These are phyloP conservation scores for Hydrophis major DNA, from an alignment of 2,797 vertebrate species.

Conservation along the genomic window DNA sequence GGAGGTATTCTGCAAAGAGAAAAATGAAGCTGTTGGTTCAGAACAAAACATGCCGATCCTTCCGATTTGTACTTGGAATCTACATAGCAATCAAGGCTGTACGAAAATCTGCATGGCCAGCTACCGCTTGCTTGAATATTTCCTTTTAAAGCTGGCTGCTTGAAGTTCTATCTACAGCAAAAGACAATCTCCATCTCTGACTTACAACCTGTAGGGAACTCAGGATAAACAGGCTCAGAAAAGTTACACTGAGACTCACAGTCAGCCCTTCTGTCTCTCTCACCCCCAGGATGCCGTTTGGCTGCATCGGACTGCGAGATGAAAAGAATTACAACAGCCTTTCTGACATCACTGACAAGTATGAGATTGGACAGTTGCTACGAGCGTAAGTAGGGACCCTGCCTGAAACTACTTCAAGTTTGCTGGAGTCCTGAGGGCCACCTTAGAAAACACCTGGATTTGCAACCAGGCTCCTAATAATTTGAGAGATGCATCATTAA, in stretches of 20 bases:
- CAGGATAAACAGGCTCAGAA: neutral
- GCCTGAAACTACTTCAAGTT: neutral
- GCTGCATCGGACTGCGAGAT: constrained; percentile 85
- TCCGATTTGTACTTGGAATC: neutral
- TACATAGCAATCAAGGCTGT: neutral
- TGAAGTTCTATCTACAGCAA: neutral
- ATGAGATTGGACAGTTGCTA: constrained; percentile 85
- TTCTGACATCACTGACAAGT: constrained; percentile 85
- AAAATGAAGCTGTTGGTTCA: neutral
- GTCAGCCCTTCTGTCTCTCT: constrained; percentile 22
- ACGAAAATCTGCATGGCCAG: neutral
- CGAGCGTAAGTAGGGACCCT: constrained; percentile 76
- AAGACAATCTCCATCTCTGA: neutral
- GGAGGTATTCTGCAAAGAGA: neutral
- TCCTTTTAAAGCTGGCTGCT: neutral
- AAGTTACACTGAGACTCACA: neutral
- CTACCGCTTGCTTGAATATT: neutral
- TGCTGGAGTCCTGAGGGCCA: neutral
- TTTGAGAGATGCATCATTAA: neutral
- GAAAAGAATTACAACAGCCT: constrained; percentile 80
- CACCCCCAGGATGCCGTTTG: constrained; percentile 79
- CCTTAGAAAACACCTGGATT: neutral
- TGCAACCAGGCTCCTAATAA: neutral
- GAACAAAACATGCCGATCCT: neutral
- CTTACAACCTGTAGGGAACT: neutral